A percentile compares a stretch with the other conserved stretches of the same genome.
phyloP scores from a whole-genome alignment of 2,888 invertebrate species.

The Quadroppia sp. region DNA sequence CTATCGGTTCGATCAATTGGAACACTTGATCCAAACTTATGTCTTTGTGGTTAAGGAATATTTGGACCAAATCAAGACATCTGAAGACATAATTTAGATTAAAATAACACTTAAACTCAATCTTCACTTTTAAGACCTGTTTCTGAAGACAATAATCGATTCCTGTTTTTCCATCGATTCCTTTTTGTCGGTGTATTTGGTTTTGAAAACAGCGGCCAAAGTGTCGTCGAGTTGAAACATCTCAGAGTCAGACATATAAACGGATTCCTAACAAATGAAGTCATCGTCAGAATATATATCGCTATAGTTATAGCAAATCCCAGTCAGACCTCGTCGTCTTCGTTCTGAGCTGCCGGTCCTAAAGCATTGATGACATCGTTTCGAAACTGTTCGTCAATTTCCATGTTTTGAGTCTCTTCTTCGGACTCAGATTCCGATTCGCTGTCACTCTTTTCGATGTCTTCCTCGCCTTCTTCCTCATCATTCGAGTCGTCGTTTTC shows the following conservation, averaged over 20 bases:
- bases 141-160: background rate
- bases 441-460: slow-evolving; percentile 42
- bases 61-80: slow-evolving; percentile 20
- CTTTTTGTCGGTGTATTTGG: slow-evolving; percentile 38
- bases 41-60: background rate
- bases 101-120: no score
- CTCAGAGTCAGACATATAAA: slow-evolving; percentile 45
- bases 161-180: background rate
- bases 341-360: slow-evolving; percentile 44
- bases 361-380: slow-evolving; percentile 45
- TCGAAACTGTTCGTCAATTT: slow-evolving; percentile 44
- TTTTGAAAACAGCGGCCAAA: slow-evolving; percentile 44
- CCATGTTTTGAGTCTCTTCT: slow-evolving; percentile 3
- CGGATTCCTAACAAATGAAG: slow-evolving; percentile 19
- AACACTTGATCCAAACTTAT: slow-evolving; percentile 11
- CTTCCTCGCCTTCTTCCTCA: slow-evolving; percentile 44
- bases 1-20: background rate
- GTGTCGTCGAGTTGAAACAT: slow-evolving; percentile 47
- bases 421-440: slow-evolving; percentile 39
- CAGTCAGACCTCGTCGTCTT: slow-evolving; percentile 39
- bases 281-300: no score
- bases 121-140: slow-evolving; percentile 5
- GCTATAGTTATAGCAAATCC: no score
- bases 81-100: no score
- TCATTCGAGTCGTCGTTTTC: slow-evolving; percentile 35